These are phyloP conservation scores for Tarsius wallacei DNA, from an alignment of 2,797 vertebrate genomes.

Conservation along the genomic window DNA sequence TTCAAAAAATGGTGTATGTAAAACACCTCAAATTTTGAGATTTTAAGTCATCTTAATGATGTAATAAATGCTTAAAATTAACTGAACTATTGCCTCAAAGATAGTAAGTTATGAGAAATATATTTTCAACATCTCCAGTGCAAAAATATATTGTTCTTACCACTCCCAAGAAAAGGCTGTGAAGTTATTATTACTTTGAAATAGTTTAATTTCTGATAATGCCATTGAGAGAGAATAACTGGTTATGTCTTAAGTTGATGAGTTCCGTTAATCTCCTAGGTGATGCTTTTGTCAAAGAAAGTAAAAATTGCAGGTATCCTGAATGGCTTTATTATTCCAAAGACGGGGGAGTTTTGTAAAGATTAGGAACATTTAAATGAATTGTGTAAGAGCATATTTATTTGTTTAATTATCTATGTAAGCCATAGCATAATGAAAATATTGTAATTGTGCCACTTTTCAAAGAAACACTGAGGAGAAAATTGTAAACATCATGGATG, in stretches of 20 bases:
- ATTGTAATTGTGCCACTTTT: constrained; percentile 83
- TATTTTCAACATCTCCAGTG: constrained; percentile 26
- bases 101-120: constrained; percentile 54
- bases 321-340: constrained; percentile 59
- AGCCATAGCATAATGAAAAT: constrained; percentile 81
- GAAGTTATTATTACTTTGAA: constrained; percentile 34
- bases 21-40: constrained; percentile 35
- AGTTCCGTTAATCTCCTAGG: constrained; percentile 78
- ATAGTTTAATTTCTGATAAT: constrained; percentile 27
- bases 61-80: constrained; percentile 37
- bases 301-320: not conserved
- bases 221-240: constrained; percentile 60
- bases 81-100: constrained; percentile 39
- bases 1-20: not conserved
- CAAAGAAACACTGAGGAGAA: constrained; percentile 82
- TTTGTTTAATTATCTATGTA: constrained; percentile 85
- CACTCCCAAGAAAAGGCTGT: constrained; percentile 35
- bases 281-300: constrained; percentile 63
- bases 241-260: constrained; percentile 71
- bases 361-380: constrained; percentile 68
- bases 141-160: constrained; percentile 50
- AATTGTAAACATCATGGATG: constrained; percentile 77
- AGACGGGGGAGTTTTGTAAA: constrained; percentile 59
- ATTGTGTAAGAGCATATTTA: constrained; percentile 79
- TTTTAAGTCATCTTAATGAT: constrained; percentile 64